Base-by-base conservation (phyloP, 2,113 vertebrate species). In the Aegithalos caudatus region DNA sequence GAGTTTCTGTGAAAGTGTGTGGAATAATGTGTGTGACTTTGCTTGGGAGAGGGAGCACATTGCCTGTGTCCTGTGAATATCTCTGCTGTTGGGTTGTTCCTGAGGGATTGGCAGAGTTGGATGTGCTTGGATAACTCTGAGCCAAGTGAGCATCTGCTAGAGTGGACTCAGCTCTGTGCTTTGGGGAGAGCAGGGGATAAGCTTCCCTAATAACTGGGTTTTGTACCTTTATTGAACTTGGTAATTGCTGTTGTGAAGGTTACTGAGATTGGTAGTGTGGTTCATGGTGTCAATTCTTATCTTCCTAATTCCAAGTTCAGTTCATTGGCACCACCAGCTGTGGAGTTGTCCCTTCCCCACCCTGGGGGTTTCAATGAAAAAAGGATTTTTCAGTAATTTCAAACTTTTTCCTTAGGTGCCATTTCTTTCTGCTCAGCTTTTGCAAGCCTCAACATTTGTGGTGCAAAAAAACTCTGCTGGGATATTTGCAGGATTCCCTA, bases 301-400 rank as follows among this genome's bases (percentile, higher is more conserved):
- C 12, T 47, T 61, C 7, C 12, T 21, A 33, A 20, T 47, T 15
- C 1, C 1, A 5, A 16, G 2, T n/a, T 71, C 3, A 6, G 22
- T 53, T 77, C 17, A 2, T 33, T 40, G 45, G 28, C 20, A 45
- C 65, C 62, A 8, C 37, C 5, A 6, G 11, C 66, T 31, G 28
- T 51, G 25, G 9, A 42, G 17, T 22, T 45, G 17, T 42, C 56
- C 28, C 6, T 10, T 40, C 24, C 28, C 25, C 35, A 28, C 10
- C 35, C 9, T 0, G 0, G 11, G 45, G 29, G 4, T 84, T 87
- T 78, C 23, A 31, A 7, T 7, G 23, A 40, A 25, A 53, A 29
- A 21, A 19, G 14, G 38, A 11, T 58, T 66, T 92, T 83, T 40
- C 45, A 89, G 28, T n/a, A 48, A 17, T 65, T 84, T 47, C 22